Evolutionary conservation across 1,140 invertebrate species (phyloP).

Genomic region (Drosophila erecta): DNA sequence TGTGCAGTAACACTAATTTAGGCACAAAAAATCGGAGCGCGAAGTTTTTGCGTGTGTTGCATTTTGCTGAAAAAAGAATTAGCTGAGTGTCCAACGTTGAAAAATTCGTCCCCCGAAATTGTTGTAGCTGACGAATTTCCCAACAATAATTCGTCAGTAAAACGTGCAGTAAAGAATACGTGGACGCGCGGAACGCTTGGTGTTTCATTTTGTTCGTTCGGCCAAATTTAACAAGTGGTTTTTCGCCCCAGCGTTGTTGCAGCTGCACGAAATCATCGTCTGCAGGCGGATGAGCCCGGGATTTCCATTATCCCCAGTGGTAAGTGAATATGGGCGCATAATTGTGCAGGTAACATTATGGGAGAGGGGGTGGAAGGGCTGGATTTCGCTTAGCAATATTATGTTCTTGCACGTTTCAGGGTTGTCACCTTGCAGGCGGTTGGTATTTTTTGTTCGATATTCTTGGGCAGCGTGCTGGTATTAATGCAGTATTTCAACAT

Average conservation of each 20-base stretch:
- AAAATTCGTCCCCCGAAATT: background rate
- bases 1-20: background rate
- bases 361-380: slow-evolving; percentile 1
- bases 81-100: background rate
- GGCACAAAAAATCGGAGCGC: slow-evolving; percentile 33
- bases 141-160: background rate
- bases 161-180: slow-evolving; percentile 18
- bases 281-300: slow-evolving; percentile 11
- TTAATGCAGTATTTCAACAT: background rate
- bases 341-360: slow-evolving; percentile 19
- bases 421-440: background rate
- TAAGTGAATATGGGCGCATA: slow-evolving; percentile 28
- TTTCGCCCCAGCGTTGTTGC: slow-evolving; percentile 42
- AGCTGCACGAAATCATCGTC: slow-evolving; percentile 44
- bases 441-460: slow-evolving; percentile 1
- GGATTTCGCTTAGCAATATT: slow-evolving; percentile 48
- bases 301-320: slow-evolving; percentile 28
- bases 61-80: slow-evolving; percentile 27
- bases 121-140: background rate
- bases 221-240: slow-evolving; percentile 74
- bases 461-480: background rate
- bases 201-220: slow-evolving; percentile 52
- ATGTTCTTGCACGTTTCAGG: slow-evolving; percentile 45
- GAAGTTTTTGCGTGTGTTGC: slow-evolving; percentile 44
- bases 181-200: slow-evolving; percentile 57